Conservation (phyloP, 30 jellyfish, hydroid and myxozoan species). For the Nemopilema nomurai region DNA sequence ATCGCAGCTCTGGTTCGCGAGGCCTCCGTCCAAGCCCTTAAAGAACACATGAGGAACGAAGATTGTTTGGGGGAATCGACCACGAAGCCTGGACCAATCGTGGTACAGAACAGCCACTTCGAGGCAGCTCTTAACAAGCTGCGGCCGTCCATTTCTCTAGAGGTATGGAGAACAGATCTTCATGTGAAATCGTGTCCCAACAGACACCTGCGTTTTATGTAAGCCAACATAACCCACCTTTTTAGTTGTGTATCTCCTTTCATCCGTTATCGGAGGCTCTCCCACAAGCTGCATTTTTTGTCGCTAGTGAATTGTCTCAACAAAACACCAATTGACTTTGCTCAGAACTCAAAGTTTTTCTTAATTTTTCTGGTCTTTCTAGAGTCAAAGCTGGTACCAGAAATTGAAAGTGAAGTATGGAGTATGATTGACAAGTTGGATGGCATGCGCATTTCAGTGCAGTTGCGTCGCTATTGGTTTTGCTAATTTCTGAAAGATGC, state of each 20-base stretch:
- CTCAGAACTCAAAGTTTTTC: too few relatives aligned
- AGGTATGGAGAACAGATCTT: constrained; percentile 25
- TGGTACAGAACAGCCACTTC: constrained; percentile 27
- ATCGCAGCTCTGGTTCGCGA: constrained; percentile 93
- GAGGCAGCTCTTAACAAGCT: constrained; percentile 77
- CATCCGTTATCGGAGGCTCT: too few relatives aligned
- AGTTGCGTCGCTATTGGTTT: not conserved
- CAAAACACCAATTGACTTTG: too few relatives aligned
- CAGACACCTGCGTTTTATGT: too few relatives aligned
- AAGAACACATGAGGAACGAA: constrained; percentile 63
- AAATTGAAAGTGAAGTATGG: not conserved
- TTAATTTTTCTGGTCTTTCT: too few relatives aligned
- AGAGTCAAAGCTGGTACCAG: not conserved
- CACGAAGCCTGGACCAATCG: constrained; percentile 1
- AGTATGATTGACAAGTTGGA: not conserved
- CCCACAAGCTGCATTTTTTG: too few relatives aligned
- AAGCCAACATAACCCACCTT: too few relatives aligned
- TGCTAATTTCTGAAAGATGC: not conserved
- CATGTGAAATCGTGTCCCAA: too few relatives aligned
- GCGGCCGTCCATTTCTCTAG: constrained; percentile 75
- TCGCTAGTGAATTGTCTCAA: too few relatives aligned
- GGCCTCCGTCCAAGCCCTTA: constrained; percentile 84
- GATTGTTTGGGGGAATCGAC: not conserved
- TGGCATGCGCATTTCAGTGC: too few relatives aligned
- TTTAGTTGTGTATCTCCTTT: too few relatives aligned